Evolutionary conservation across 53 echinoderm and acorn worm genomes (phyloP).

Genomic region (Paelopatides confundens): DNA sequence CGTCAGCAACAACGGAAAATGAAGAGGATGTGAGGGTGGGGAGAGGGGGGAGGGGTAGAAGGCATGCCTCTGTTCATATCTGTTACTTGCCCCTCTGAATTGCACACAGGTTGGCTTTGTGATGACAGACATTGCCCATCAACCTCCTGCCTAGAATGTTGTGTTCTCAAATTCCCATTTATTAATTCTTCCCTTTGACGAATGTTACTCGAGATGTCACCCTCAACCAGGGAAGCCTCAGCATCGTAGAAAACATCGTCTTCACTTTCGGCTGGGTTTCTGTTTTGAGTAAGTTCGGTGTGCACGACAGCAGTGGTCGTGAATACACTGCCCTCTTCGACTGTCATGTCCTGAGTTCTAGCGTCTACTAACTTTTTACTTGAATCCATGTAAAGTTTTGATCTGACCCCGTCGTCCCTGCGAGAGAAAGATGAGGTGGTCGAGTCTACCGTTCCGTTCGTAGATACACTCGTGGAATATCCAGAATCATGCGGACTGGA

Average conservation of each 20-base stretch:
- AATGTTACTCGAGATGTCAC: neutral
- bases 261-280: neutral
- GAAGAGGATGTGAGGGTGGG: neutral
- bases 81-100: neutral
- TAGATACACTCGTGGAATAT: constrained; percentile 55
- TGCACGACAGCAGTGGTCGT: constrained; percentile 35
- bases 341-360: neutral
- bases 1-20: too few species aligned
- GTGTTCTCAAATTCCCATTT: neutral
- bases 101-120: constrained; percentile 17
- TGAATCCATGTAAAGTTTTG: constrained; percentile 2
- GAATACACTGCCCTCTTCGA: constrained; percentile 13
- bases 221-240: neutral
- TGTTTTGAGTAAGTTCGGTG: neutral
- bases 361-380: neutral
- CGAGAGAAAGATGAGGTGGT: neutral
- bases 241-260: constrained; percentile 40
- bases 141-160: neutral
- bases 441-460: constrained; percentile 24
- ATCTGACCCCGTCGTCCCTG: neutral
- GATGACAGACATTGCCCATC: constrained; percentile 34
- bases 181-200: neutral
- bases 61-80: neutral
- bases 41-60: constrained; percentile 36
- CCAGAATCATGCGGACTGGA: constrained; percentile 45